Percentiles rank a stretch among this genome's conserved stretches.
Evolutionary conservation across 2,797 vertebrate genomes (phyloP).

Genomic region (Lateolabrax maculatus): DNA sequence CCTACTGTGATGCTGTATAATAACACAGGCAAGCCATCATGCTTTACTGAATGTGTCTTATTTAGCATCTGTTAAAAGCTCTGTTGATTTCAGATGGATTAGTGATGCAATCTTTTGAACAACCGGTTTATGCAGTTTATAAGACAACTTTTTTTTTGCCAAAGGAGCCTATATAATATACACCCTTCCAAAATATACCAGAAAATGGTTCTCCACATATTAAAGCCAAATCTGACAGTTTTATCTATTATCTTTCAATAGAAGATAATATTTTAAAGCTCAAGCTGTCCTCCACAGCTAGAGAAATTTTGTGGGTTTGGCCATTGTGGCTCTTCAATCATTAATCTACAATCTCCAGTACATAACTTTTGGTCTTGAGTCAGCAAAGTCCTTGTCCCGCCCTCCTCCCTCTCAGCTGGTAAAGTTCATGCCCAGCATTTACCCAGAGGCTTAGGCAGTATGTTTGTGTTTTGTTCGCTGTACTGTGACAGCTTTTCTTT

Average conservation of each 20-base stretch:
- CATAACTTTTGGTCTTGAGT: conserved; percentile 61
- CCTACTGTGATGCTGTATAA: background rate
- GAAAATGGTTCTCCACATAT: conserved; percentile 26
- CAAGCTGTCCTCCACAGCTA: conserved; percentile 31
- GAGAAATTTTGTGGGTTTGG: conserved; percentile 42
- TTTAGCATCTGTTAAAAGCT: background rate
- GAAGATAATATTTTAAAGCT: conserved; percentile 54
- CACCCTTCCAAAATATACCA: conserved; percentile 3
- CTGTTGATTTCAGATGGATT: background rate
- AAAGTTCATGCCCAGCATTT: conserved; percentile 41
- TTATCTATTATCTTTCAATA: conserved; percentile 44
- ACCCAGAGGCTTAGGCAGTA: conserved; percentile 15
- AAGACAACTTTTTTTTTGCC: background rate
- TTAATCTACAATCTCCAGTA: conserved; percentile 63
- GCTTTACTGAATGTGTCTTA: background rate
- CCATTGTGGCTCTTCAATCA: conserved; percentile 60
- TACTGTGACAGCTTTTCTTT: conserved; percentile 23
- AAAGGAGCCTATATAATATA: background rate
- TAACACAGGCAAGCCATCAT: background rate
- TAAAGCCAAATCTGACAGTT: conserved; percentile 28
- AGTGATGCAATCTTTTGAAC: background rate
- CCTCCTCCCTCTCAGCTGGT: conserved; percentile 39
- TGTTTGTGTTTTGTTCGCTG: conserved; percentile 18
- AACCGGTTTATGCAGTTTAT: background rate
- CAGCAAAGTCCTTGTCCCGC: conserved; percentile 64